Evolutionary conservation across 1,140 invertebrate genomes (phyloP), one percentile per base, ranked within the genome.

Genomic region (Drosophila bifasciata): DNA sequence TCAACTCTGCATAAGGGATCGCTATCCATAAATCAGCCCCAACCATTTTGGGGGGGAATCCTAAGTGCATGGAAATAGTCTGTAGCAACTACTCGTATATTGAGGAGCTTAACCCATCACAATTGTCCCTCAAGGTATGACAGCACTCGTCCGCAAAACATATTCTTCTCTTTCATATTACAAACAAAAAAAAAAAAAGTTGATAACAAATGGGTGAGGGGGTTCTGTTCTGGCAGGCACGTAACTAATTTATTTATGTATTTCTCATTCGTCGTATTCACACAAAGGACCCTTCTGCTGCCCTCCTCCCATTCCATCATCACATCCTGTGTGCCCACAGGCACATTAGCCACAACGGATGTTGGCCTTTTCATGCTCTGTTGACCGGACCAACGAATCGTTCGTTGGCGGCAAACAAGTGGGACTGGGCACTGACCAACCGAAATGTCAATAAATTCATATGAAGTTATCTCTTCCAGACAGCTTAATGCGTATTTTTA

Each of bases 391-490:
- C 25, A 76, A 25, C 40, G 59, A 72, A 73, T 36, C 41, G 32
- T 60, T 56, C 61, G n/a, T n/a, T 61, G 46, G 19, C 56, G 57
- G 50, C 77, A 76, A 61, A 81, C 77, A 83, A 75, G 66, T 59
- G 43, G 52, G 43, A 7, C 25, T 5, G 21, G 5, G 21, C n/a
- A 62, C 71, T 80, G 77, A 60, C 77, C 72, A 63, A 72, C 50
- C 56, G 60, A 76, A 63, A 76, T 81, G 78, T 86, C 83, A 88
- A 86, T 86, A 86, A 86, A 86, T 86, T 88, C 74, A 88, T 88
- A 86, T 86, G 64, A 88, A 88, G 83, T 88, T 86, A 86, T 86
- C 83, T 86, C 83, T 83, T 62, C 83, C 83, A 86, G 83, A 86
- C 83, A 86, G 83, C 83, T 88, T 86, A 86, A 88, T 88, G 81